Base-by-base conservation (phyloP, 2,888 invertebrate genomes). In the Nomada ferruginata region DNA sequence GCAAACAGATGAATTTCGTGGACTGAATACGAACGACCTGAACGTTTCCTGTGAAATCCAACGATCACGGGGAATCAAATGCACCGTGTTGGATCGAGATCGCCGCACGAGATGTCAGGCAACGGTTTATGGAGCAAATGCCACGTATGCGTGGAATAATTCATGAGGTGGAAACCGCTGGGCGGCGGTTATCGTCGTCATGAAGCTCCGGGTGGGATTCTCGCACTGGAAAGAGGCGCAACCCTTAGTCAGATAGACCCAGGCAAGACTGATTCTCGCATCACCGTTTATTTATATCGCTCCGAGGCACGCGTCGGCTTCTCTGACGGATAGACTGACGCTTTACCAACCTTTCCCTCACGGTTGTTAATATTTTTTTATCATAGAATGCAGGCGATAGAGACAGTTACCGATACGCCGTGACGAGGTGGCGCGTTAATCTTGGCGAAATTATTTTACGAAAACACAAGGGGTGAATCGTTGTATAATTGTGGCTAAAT, bases 141-240 rank as follows among this genome's bases (percentile, higher is more conserved):
- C 76, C 73, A 66, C 57, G 75, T 78, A 82, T 71, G 69, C 60
- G 65, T 61, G 70, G 85, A 88, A 87, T 88, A 88, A 88, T 87
- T 83, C 89, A 87, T 87, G 85, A 87, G 79, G 44, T 53, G 76
- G 77, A 79, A 84, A 80, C 72, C 79, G 76, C 65, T 71, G 75
- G 75, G 61, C 73, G 73, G 74, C 74, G 75, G 74, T 79, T 83
- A 64, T 80, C 76, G 53, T 36, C 61, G 72, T 68, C 60, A 66
- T 63, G 79, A 57, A n/a, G 36, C 66, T 26, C 76, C 36, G 18
- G 7, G 52, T 55, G 82, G 66, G 61, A 71, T 70, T 55, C 65
- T 76, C 57, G 53, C 55, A 18, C 23, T 68, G 77, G 82, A 82
- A 82, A 47, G 70, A 82, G 64, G 36, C 64, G 29, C 59, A 47